phyloP scores from a whole-genome alignment of 2,797 vertebrate genomes.

The Botia almorhae region DNA sequence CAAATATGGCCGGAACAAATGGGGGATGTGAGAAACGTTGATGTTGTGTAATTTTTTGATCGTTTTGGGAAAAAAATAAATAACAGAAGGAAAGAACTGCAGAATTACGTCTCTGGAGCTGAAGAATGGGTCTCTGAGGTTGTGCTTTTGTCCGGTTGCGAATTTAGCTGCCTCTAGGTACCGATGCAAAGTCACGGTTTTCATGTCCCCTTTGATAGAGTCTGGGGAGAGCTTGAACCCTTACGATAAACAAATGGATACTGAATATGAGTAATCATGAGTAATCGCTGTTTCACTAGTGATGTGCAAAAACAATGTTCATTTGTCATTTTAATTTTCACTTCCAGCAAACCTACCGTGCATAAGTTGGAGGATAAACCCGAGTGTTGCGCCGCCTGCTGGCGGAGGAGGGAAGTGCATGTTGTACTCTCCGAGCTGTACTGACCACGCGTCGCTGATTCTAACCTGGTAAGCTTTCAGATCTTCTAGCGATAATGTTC shows the following conservation, averaged over 20 bases:
- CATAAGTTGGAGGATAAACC: constrained; percentile 87
- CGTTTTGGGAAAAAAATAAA: no score
- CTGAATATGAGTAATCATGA: neutral
- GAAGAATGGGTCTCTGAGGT: constrained; percentile 75
- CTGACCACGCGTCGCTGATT: constrained; percentile 70
- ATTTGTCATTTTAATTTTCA: neutral
- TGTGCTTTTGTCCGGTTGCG: constrained; percentile 78
- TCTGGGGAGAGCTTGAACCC: constrained; percentile 76
- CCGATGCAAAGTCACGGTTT: constrained; percentile 78
- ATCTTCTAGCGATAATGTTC: constrained; percentile 80
- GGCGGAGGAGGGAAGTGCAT: constrained; percentile 87
- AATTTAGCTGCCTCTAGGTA: constrained; percentile 88
- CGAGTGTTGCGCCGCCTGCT: constrained; percentile 84
- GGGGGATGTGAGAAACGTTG: neutral
- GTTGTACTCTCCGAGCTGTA: constrained; percentile 74
- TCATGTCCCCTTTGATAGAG: constrained; percentile 64
- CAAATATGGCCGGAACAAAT: neutral
- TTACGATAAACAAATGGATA: constrained; percentile 56
- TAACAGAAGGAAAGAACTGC: neutral
- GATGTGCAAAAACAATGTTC: neutral
- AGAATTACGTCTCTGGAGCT: constrained; percentile 58
- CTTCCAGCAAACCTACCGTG: constrained; percentile 75
- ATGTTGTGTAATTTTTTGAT: neutral
- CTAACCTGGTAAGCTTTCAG: constrained; percentile 77
- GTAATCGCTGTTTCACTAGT: neutral